Conservation (phyloP, 2,888 invertebrate genomes). For the Trissolcus japonicus region DNA sequence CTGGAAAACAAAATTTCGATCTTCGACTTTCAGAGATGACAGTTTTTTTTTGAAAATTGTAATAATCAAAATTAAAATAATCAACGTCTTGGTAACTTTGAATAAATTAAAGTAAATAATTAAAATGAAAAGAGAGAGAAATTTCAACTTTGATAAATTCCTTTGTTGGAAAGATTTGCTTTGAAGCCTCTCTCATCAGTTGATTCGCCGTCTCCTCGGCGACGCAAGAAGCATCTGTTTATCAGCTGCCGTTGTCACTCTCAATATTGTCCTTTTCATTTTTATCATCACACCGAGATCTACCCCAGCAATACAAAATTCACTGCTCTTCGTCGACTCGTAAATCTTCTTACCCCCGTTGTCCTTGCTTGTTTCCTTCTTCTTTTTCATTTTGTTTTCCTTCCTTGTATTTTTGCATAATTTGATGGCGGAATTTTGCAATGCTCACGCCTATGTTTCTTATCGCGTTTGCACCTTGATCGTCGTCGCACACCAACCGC, state of each 20-base stretch:
- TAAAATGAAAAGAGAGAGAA: too few species aligned
- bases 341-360: slow-evolving; percentile 45
- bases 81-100: too few species aligned
- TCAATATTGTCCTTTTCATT: slow-evolving; percentile 53
- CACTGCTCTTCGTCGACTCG: slow-evolving; percentile 41
- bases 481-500: slow-evolving; percentile 34
- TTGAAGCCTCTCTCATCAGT: slow-evolving; percentile 6
- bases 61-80: too few species aligned
- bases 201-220: slow-evolving; percentile 30
- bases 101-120: too few species aligned
- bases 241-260: slow-evolving; percentile 42
- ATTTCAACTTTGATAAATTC: too few species aligned
- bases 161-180: too few species aligned
- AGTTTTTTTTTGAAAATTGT: too few species aligned
- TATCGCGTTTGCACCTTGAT: slow-evolving; percentile 46
- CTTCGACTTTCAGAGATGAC: too few species aligned
- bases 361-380: slow-evolving; percentile 2
- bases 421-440: slow-evolving; percentile 42
- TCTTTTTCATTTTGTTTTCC: neutral
- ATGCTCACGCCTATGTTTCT: slow-evolving; percentile 18
- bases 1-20: too few species aligned
- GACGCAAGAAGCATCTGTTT: slow-evolving; percentile 24
- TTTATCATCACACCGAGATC: slow-evolving; percentile 39
- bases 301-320: slow-evolving; percentile 41
- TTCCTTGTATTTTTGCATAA: slow-evolving; percentile 43